Evolutionary conservation across 1,140 invertebrate species (phyloP), one percentile per base, ranked within the genome.

Genomic region (Linepithema humile): DNA sequence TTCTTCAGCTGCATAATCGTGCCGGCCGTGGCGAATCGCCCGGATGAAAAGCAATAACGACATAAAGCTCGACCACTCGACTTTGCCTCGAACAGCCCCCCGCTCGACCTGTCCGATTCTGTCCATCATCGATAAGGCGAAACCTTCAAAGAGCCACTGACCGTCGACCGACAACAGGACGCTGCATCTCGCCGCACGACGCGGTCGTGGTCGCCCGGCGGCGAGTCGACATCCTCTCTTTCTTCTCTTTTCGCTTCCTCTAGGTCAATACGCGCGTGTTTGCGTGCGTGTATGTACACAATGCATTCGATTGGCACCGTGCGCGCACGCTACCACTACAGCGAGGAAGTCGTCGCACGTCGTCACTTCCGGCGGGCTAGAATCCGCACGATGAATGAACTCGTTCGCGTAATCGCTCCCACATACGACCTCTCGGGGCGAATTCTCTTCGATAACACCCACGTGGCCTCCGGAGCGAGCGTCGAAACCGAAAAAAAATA

Each of bases 1-100:
- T 93, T 93, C 89, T 93, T 93, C 90, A 93, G 86, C 92, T 93
- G 92, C 92, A 93, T 93, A 92, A 91, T 93, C 90, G 90, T 70
- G 80, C 67, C 87, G 85, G 83, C 64, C 59, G 85, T 86, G 83
- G 64, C 73, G 86, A 55, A 77, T 38, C 72, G 32, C 83, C 45
- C 77, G 69, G 48, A 80, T 48, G 50, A 69, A 65, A 57, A 74
- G 64, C 35, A 85, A 88, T 69, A 64, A 85, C 70, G 83, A 84
- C 87, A 84, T 64, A 69, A 59, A 72, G n/a, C 69, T 80, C 35
- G 86, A 85, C 38, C 64, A 65, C 23, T 73, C 84, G 78, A 38
- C 48, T 26, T 85, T 73, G 78, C 48, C 48, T 72, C 65, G 60
- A 67, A 60, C 65, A 67, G 62, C 62, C 45, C 84, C 87, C 57